Evolutionary conservation across 2,888 invertebrate genomes (phyloP), one percentile per base, ranked within the genome.

Genomic region (Labia minor): DNA sequence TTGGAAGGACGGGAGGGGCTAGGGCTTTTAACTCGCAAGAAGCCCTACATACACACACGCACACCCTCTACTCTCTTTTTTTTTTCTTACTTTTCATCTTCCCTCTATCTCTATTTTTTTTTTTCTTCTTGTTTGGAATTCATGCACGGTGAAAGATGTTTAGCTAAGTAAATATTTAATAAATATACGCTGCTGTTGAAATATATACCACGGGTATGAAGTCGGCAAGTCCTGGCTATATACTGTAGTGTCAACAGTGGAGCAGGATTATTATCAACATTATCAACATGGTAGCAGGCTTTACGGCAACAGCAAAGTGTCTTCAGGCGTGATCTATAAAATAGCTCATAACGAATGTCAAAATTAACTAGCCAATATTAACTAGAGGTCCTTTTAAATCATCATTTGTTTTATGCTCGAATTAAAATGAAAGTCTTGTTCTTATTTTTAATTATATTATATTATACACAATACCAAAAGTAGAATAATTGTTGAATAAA

Each of bases 261-360:
- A n/a, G n/a, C n/a, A 49, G 49, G 49, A 49, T 49, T 49, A 49
- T 49, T 49, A 49, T 49, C 49, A 49, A 16, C 49, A 49, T 49
- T 49, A 49, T 49, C 14, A 49, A 8, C 49, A 49, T 3, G 6
- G 14, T 26, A 26, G 26, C 26, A 26, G 16, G 49, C 49, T 49
- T 49, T 49, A 49, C 49, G 49, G 49, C 49, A 49, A n/a, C 49
- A 8, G 49, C 49, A 49, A 49, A 49, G 49, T 49, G 16, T 49
- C 49, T 49, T 16, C 8, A 49, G 49, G 26, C 26, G 26, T 26
- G 26, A 26, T 26, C 26, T 26, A 26, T 26, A 26, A 26, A 26
- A 26, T 26, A 8, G 26, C 26, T 26, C 26, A 26, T 26, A 26
- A 26, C 4, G 26, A 26, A 26, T 26, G 26, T 26, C 8, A 8